These are phyloP conservation scores for Drosophila tsacasi DNA, from an alignment of 1,140 invertebrate genomes.

Conservation along the genomic window DNA sequence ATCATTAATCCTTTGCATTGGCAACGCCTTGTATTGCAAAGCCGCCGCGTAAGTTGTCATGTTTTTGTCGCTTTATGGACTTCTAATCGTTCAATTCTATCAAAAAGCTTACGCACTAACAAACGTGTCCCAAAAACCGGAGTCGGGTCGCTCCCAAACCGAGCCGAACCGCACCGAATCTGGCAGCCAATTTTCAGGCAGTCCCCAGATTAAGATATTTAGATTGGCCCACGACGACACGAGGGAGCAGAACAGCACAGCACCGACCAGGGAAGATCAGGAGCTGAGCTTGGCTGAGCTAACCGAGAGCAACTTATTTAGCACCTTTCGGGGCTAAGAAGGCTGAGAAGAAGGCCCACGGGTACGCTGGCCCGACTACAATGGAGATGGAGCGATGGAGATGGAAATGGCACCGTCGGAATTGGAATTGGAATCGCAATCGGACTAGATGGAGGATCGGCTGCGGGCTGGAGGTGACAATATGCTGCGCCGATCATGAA, in stretches of 20 bases:
- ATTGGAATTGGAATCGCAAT: slow-evolving; percentile 25
- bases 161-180: slow-evolving; percentile 27
- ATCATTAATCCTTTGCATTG: slow-evolving; percentile 83
- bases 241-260: slow-evolving; percentile 4
- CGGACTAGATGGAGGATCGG: slow-evolving; percentile 13
- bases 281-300: slow-evolving; percentile 3
- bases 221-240: slow-evolving; percentile 73
- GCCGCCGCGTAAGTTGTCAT: slow-evolving; percentile 81
- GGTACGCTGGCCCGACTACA: slow-evolving; percentile 34
- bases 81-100: slow-evolving; percentile 85
- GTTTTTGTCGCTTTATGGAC: slow-evolving; percentile 85
- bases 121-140: slow-evolving; percentile 66
- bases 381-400: slow-evolving; percentile 37
- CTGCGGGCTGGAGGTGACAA: slow-evolving; percentile 72
- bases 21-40: slow-evolving; percentile 73
- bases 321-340: slow-evolving; percentile 45
- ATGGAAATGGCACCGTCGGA: slow-evolving; percentile 38
- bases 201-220: slow-evolving; percentile 84
- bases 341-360: slow-evolving; percentile 32
- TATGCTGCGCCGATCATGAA: slow-evolving; percentile 65
- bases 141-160: slow-evolving; percentile 15
- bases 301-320: slow-evolving; percentile 59
- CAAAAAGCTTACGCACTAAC: slow-evolving; percentile 85
- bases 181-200: slow-evolving; percentile 64
- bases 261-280: background rate